Base-by-base conservation (phyloP, 92 coral and sea anemone genomes). In the Pocillopora meandrina region DNA sequence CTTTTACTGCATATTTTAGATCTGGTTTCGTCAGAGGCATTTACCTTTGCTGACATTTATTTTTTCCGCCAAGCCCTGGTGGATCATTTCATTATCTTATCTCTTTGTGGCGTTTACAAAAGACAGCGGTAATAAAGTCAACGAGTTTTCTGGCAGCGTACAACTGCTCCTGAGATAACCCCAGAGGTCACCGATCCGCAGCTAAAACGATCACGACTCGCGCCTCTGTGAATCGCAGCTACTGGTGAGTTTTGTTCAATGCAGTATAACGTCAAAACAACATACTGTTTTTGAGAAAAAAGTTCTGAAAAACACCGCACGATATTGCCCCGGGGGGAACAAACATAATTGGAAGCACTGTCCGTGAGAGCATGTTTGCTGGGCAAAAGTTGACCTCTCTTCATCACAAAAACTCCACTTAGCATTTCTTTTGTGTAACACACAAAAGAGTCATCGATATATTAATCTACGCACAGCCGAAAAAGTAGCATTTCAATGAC, bases 71-170 rank as follows among this genome's bases (percentile, higher is more conserved):
- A 16, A 56, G 42, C 15, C 74, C 18, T 9, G 35, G 56, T 11
- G 61, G 64, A 65, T 65, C 31, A 57, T 57, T 34, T 61, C 9
- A 80, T 80, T 80, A 80, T 56, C 76, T 80, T 80, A 69, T 80
- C 84, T 65, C 84, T 69, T 67, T 68, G 76, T 35, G 33, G 66
- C 55, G 74, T 16, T 58, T 80, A 68, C 62, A 65, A 69, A 57
- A 68, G 67, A 33, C 12, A 31, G 34, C 31, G 84, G 47, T 80
- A 56, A 80, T 80, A 55, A 31, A 80, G 84, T 80, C 75, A 68
- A 67, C 76, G 12, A 9, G 52, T 55, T 19, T 68, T 78, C 71
- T 10, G 59, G 63, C 81, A 63, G 56, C 36, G 71, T 60, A 17
- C 64, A 17, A 5, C 34, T 11, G 42, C 66, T 4, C 20, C 31